phyloP scores from a whole-genome alignment of 2,888 invertebrate genomes.

The Dermolepida albohirtum region DNA sequence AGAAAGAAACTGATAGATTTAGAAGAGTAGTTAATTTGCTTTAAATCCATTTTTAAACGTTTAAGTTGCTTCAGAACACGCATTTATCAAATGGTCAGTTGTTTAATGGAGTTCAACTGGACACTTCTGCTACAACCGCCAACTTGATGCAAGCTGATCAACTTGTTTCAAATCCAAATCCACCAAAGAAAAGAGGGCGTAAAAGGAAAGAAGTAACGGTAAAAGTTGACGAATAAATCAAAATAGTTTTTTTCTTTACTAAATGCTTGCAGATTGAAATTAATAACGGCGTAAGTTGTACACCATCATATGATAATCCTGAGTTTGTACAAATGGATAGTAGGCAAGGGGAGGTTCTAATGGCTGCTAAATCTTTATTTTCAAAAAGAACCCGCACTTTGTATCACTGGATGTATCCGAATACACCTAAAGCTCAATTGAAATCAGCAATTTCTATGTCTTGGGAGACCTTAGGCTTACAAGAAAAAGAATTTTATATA shows the following conservation, averaged over 20 bases:
- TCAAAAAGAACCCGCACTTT: conserved; percentile 65
- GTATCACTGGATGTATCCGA: conserved; percentile 66
- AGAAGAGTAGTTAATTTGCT: neutral
- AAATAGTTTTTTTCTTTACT: conserved; percentile 1
- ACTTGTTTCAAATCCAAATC: neutral
- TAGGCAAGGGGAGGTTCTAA: conserved; percentile 60
- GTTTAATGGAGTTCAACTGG: neutral
- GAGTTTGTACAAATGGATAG: conserved; percentile 42
- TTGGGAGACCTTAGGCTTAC: conserved; percentile 62
- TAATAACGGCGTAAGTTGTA: conserved; percentile 12
- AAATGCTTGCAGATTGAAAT: conserved; percentile 12
- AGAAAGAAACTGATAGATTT: too few relatives aligned
- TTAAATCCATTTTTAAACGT: neutral
- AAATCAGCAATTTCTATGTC: conserved; percentile 62
- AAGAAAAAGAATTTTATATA: conserved; percentile 65
- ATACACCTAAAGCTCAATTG: conserved; percentile 62
- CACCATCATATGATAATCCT: conserved; percentile 23
- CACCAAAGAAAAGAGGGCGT: conserved; percentile 44
- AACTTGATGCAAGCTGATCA: conserved; percentile 30
- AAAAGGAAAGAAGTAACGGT: conserved; percentile 42
- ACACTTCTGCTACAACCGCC: neutral
- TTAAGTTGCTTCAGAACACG: conserved; percentile 4
- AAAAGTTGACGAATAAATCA: neutral
- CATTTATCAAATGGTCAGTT: neutral
- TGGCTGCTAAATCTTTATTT: conserved; percentile 65